Conservation (phyloP, 2,888 invertebrate genomes). For the Chloroclysta siterata region DNA sequence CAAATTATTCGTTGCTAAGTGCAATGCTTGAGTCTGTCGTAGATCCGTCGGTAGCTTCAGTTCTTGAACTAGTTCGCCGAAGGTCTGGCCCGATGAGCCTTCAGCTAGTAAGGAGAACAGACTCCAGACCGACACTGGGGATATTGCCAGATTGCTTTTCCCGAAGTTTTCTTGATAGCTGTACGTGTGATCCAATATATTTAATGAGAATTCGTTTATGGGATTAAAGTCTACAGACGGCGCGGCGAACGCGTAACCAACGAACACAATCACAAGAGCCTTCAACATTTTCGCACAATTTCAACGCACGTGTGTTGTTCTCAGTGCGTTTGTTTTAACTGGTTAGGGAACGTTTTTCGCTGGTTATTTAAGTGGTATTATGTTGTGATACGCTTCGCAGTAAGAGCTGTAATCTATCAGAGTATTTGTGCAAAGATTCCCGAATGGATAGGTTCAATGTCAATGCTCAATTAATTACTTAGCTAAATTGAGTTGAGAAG, state of each 20-base stretch:
- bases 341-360: constrained; percentile 62
- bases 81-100: constrained; percentile 74
- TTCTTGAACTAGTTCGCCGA: constrained; percentile 65
- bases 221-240: constrained; percentile 61
- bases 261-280: constrained; percentile 56
- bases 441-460: constrained; percentile 19
- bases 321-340: constrained; percentile 68
- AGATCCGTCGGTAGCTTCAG: constrained; percentile 67
- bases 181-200: constrained; percentile 69
- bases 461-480: background rate
- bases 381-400: constrained; percentile 27
- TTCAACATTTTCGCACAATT: constrained; percentile 60
- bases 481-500: background rate
- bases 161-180: constrained; percentile 71
- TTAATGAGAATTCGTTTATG: constrained; percentile 69
- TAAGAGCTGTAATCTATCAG: constrained; percentile 19
- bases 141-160: constrained; percentile 66
- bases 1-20: constrained; percentile 60
- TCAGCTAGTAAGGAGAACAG: constrained; percentile 73
- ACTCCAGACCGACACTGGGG: constrained; percentile 77
- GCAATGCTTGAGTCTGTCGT: constrained; percentile 65
- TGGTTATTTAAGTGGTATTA: constrained; percentile 42
- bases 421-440: constrained; percentile 35
- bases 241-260: constrained; percentile 51
- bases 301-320: constrained; percentile 56